phyloP scores from a whole-genome alignment of 1,140 invertebrate genomes.

The Paralvinella palmiformis region DNA sequence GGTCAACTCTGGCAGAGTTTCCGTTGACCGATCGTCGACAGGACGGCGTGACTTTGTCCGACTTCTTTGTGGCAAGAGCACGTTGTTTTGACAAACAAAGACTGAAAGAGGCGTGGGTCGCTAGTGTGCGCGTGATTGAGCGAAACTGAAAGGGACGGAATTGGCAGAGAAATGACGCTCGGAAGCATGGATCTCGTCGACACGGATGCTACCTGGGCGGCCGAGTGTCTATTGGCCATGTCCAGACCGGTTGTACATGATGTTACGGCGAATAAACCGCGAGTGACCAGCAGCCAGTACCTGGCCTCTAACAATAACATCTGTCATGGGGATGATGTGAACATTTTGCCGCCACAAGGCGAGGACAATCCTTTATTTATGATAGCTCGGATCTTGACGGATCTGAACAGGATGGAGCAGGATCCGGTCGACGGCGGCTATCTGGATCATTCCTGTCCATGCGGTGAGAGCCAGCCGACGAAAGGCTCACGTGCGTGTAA shows the following conservation, averaged over 20 bases:
- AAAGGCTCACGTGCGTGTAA: not conserved
- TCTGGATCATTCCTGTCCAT: not conserved
- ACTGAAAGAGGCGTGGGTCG: too few relatives aligned
- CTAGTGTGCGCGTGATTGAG: too few relatives aligned
- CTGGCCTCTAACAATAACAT: not conserved
- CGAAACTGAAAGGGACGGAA: too few relatives aligned
- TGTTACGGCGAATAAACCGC: not conserved
- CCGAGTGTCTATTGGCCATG: constrained; percentile 9
- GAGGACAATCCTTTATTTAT: not conserved
- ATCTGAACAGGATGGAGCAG: constrained; percentile 4
- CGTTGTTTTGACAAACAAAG: too few relatives aligned
- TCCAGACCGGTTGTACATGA: not conserved
- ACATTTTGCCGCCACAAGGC: not conserved
- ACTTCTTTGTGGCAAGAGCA: too few relatives aligned
- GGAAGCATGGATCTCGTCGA: constrained; percentile 1
- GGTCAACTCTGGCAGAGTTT: too few relatives aligned
- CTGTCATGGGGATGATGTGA: not conserved
- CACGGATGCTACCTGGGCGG: not conserved
- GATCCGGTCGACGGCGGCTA: not conserved
- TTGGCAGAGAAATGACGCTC: too few relatives aligned
- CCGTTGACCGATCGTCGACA: too few relatives aligned
- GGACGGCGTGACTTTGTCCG: too few relatives aligned
- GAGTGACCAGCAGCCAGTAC: not conserved
- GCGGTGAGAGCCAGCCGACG: not conserved
- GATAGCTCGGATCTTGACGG: constrained; percentile 1